Base-by-base conservation (phyloP, 2,888 invertebrate genomes). In the Eulithis testata region DNA sequence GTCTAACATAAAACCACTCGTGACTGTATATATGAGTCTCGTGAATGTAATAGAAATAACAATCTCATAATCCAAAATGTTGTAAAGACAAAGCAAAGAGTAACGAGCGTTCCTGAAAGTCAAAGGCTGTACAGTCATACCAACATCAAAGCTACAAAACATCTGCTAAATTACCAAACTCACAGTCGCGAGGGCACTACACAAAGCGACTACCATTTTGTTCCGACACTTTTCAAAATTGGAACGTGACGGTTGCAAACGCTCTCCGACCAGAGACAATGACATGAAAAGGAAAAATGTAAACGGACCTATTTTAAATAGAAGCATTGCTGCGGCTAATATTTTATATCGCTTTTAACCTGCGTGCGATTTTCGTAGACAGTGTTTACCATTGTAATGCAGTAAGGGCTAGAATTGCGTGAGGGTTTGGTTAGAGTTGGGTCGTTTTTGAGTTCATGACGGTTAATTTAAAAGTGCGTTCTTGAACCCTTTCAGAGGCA, bases 401-500 rank as follows among this genome's bases (percentile, higher is more conserved):
- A 12, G 27, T 80, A 88, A 72, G 73, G 85, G 75, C 72, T 75
- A 81, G 65, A 86, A 74, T 89, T n/a, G 83, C 67, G 60, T 85
- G 86, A 11, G 50, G 49, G 60, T 68, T 60, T 49, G 49, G 12
- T 44, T 73, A 63, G 77, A 73, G 76, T 84, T 91, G 76, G 57
- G 84, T 71, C 86, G 73, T 89, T 91, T 69, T 76, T 66, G 74
- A 77, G 78, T 75, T 81, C 72, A 70, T 69, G 74, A 80, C 77
- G 86, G 89, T 92, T 93, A 93, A 93, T 93, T 92, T 92, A 92
- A 93, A 93, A 93, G 91, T 92, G 90, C 91, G 93, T 91, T 93
- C 91, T 93, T 93, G 93, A 93, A 93, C 93, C 93, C 93, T 93
- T 93, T 93, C 92, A 91, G 91, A 91, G 91, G 93, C 88, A 93